Percentiles rank a stretch among this genome's conserved stretches.
phyloP scores from a whole-genome alignment of 2,113 vertebrate genomes.

The Calypte anna region DNA sequence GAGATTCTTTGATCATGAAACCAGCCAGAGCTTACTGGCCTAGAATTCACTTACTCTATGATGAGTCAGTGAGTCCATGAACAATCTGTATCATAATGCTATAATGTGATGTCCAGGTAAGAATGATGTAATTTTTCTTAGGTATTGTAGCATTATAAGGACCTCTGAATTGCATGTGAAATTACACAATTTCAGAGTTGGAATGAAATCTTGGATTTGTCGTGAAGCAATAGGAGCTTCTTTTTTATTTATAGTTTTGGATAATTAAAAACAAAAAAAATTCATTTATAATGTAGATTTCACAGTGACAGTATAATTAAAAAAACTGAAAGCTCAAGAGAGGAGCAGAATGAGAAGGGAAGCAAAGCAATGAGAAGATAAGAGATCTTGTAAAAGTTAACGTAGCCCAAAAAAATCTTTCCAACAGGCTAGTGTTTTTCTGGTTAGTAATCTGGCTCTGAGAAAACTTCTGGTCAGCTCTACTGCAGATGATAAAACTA shows the following conservation, averaged over 20 bases:
- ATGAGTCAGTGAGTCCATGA: neutral
- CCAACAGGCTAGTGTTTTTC: neutral
- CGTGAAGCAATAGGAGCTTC: neutral
- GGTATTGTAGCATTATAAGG: neutral
- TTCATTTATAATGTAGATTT: neutral
- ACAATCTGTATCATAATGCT: neutral
- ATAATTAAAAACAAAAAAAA: neutral
- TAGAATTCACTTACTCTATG: neutral
- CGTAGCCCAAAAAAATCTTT: neutral
- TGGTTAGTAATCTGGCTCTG: neutral
- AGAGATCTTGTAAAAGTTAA: neutral
- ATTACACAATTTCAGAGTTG: neutral
- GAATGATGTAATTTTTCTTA: neutral
- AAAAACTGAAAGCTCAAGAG: neutral
- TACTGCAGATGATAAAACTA: neutral
- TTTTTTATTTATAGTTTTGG: neutral
- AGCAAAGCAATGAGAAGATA: neutral
- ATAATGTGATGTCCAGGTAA: neutral
- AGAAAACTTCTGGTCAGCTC: neutral
- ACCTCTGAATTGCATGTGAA: neutral
- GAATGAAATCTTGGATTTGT: neutral
- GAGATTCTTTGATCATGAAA: neutral
- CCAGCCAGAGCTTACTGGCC: neutral
- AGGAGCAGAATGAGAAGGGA: neutral
- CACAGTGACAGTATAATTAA: neutral